Evolutionary conservation across 2,113 vertebrate genomes (phyloP), one percentile per base, ranked within the genome.

Genomic region (Burhinus oedicnemus): DNA sequence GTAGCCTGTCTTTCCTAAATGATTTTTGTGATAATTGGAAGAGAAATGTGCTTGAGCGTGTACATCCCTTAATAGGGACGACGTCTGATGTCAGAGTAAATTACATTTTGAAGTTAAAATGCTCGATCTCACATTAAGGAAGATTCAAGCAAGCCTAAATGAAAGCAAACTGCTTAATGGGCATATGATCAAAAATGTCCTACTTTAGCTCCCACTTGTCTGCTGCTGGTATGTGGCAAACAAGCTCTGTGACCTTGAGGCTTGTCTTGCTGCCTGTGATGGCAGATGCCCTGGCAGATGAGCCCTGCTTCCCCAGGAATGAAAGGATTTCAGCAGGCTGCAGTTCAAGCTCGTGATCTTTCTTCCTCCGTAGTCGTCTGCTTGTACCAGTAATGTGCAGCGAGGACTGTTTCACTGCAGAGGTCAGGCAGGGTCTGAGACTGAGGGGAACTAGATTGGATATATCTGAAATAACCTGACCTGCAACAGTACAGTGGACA

Each of bases 271-370:
- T 64, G 80, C 40, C 88, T 57, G 91, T n/a, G 42, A 61, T 80
- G 86, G 95, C 93, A 87, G 54, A 87, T 90, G 78, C 83, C 83
- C 68, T 83, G 87, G 96, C 76, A 79, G 94, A 87, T 70, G 95
- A 96, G 86, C 85, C 38, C 71, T 8, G 11, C 38, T 83, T 81
- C 68, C 38, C 69, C 27, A 29, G 93, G 74, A 95, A 49, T 16
- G 87, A 57, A 65, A 85, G 66, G 93, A 82, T 91, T 75, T 70
- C 74, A 22, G 81, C 23, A 2, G 60, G 64, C 84, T 72, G 83
- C 8, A 0, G 16, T 54, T 55, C 68, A 12, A 38, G 7, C 80
- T 87, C 8, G 0, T 80, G 40, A 64, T 87, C 61, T 51, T 87
- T 58, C 71, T 75, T n/a, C 55, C 22, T 82, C 34, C 32, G 2